Conservation (phyloP, 2,113 vertebrate genomes). For the Cromileptes altivelis region DNA sequence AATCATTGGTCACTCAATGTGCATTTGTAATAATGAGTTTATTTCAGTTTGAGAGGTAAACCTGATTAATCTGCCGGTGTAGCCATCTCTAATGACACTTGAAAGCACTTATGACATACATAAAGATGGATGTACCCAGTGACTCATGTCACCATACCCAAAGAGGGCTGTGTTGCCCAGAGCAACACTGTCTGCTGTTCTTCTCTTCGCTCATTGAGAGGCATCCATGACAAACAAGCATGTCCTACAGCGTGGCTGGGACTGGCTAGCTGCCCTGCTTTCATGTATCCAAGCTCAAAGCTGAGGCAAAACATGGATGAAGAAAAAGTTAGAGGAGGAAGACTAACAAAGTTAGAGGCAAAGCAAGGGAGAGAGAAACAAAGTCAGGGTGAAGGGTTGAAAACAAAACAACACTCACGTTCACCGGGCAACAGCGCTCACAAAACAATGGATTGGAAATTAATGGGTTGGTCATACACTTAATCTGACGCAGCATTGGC, state of each 20-base stretch:
- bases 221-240: conserved; percentile 74
- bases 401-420: conserved; percentile 48
- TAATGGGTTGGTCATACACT: conserved; percentile 73
- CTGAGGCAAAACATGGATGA: conserved; percentile 1
- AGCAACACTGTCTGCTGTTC: conserved; percentile 65
- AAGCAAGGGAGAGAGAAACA: conserved; percentile 21
- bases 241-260: conserved; percentile 53
- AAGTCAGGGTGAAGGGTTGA: conserved; percentile 29
- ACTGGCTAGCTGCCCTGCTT: conserved; percentile 55
- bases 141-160: conserved; percentile 48
- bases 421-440: conserved; percentile 38
- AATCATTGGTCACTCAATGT: not conserved
- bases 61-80: conserved; percentile 23
- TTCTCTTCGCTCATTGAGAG: conserved; percentile 53
- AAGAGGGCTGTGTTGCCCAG: conserved; percentile 63
- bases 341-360: conserved; percentile 44
- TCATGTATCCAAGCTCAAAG: conserved; percentile 48
- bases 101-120: conserved; percentile 62
- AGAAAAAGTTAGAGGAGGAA: conserved; percentile 40
- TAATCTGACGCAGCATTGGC: conserved; percentile 69
- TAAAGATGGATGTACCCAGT: conserved; percentile 54
- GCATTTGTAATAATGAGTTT: conserved; percentile 29
- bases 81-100: conserved; percentile 51
- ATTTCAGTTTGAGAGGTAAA: conserved; percentile 31
- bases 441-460: conserved; percentile 69